A percentile compares a stretch with the other conserved stretches of the same genome.
phyloP scores from a whole-genome alignment of 2,113 vertebrate genomes.

The Psephotus haematonotus region DNA sequence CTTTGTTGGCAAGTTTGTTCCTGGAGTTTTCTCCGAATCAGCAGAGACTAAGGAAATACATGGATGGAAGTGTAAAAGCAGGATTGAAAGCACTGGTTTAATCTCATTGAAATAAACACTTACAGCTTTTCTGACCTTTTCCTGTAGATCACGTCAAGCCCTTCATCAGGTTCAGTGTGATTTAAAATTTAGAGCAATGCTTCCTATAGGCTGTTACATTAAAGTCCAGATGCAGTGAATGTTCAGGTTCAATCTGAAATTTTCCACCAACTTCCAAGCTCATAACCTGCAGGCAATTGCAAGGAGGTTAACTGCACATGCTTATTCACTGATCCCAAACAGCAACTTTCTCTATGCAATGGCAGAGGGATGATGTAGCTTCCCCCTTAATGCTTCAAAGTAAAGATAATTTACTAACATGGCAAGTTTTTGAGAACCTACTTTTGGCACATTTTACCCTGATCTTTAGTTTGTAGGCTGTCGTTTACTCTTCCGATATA shows the following conservation, averaged over 20 bases:
- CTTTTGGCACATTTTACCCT: neutral
- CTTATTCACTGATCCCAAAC: neutral
- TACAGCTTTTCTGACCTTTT: constrained; percentile 76
- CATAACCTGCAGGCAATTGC: constrained; percentile 58
- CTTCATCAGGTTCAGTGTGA: constrained; percentile 67
- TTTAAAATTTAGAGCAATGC: constrained; percentile 61
- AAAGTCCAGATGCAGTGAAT: constrained; percentile 48
- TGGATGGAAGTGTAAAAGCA: constrained; percentile 7
- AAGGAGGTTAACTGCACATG: constrained; percentile 69
- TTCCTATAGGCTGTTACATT: constrained; percentile 68
- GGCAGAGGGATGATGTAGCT: neutral
- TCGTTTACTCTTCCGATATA: neutral
- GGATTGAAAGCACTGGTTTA: constrained; percentile 29
- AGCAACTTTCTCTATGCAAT: neutral
- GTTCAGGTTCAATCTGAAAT: constrained; percentile 39
- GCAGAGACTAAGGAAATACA: neutral
- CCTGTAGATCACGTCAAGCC: constrained; percentile 59
- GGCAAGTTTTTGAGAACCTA: neutral
- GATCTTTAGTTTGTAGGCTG: neutral
- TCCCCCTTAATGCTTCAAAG: neutral
- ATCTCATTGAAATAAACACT: constrained; percentile 61
- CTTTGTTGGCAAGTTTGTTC: no score
- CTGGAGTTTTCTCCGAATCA: no score
- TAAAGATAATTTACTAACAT: neutral
- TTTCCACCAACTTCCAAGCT: constrained; percentile 50